Conservation (phyloP, 2,113 vertebrate genomes). For the Gallinago undulata region DNA sequence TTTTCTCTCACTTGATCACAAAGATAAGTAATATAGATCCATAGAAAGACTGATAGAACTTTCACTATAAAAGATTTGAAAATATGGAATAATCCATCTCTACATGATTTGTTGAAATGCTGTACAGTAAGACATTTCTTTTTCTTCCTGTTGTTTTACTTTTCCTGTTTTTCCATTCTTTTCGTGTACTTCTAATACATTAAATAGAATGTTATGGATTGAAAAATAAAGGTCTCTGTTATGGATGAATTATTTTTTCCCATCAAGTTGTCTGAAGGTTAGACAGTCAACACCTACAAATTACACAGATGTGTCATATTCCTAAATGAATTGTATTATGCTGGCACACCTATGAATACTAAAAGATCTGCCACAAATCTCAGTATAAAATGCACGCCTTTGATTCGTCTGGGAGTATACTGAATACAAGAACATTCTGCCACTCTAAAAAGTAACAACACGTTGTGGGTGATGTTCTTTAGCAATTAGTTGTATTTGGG, state of each 20-base stretch:
- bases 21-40: conserved; percentile 14
- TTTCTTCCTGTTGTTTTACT: conserved; percentile 29
- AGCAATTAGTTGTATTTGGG: neutral
- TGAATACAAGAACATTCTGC: neutral
- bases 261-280: conserved; percentile 70
- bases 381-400: conserved; percentile 36
- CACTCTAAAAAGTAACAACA: neutral
- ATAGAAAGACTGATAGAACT: conserved; percentile 9
- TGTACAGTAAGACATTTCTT: neutral
- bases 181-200: conserved; percentile 56
- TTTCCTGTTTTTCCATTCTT: conserved; percentile 52
- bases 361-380: conserved; percentile 57
- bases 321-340: conserved; percentile 72
- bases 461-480: neutral
- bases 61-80: neutral
- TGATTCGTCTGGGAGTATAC: conserved; percentile 1
- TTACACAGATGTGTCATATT: conserved; percentile 64
- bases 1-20: conserved; percentile 25
- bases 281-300: conserved; percentile 71
- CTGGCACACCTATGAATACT: conserved; percentile 64
- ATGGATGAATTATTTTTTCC: conserved; percentile 63
- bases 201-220: conserved; percentile 65
- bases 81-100: conserved; percentile 10
- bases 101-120: conserved; percentile 1
- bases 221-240: conserved; percentile 69